These are phyloP conservation scores for Crotalus tigris DNA, from an alignment of 2,113 vertebrate species.

Conservation along the genomic window DNA sequence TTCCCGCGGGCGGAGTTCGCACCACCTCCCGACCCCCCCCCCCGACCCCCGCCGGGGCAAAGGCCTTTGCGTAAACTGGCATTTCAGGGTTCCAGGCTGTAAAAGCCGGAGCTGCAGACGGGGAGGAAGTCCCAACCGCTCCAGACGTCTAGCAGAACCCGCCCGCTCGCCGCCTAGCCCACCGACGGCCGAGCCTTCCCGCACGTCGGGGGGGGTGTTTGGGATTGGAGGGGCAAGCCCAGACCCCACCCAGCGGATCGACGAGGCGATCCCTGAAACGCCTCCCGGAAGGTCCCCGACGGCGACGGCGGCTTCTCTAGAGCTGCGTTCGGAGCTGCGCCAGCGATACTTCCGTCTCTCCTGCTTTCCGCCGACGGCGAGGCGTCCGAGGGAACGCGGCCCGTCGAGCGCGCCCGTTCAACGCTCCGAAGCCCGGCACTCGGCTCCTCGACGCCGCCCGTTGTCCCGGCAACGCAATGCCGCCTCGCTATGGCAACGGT, in stretches of 20 bases:
- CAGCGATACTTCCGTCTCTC: too few species aligned
- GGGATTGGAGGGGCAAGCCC: neutral
- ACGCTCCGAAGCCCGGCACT: neutral
- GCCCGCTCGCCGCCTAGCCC: neutral
- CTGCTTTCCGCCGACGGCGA: neutral
- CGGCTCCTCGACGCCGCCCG: neutral
- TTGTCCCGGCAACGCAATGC: neutral
- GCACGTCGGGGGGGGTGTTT: too few species aligned
- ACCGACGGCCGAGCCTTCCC: neutral
- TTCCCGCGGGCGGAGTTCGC: too few species aligned
- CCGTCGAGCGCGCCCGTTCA: neutral
- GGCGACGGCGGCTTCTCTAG: too few species aligned
- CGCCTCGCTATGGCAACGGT: neutral
- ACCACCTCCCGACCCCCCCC: neutral
- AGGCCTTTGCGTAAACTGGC: neutral
- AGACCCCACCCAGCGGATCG: neutral
- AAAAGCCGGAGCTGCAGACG: neutral
- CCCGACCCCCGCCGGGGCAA: too few species aligned
- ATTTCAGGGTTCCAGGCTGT: neutral
- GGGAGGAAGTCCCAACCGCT: too few species aligned
- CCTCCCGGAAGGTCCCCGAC: neutral
- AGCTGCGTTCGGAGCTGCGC: neutral
- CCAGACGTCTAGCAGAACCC: neutral
- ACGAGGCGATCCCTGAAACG: neutral
- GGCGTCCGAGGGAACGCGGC: neutral